phyloP scores from a whole-genome alignment of 2,888 invertebrate genomes.

The Cremastobaeus sp. region DNA sequence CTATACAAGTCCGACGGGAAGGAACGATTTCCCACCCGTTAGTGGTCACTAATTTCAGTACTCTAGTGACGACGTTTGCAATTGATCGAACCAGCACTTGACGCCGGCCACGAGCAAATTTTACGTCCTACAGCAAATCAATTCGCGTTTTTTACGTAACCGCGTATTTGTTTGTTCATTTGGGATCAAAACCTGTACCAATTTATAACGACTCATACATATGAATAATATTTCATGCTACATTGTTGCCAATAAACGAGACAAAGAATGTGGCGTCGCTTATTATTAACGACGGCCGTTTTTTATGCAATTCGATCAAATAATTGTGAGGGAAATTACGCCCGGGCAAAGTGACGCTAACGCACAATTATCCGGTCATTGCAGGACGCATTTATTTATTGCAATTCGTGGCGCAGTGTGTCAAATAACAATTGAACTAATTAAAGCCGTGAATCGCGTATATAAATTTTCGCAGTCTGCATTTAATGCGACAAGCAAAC shows the following conservation, averaged over 20 bases:
- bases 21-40: slow-evolving; percentile 56
- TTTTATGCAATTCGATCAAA: too few relatives aligned
- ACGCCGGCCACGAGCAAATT: slow-evolving; percentile 37
- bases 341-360: not conserved
- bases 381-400: too few relatives aligned
- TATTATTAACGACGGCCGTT: too few relatives aligned
- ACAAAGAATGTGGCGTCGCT: too few relatives aligned
- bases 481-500: slow-evolving; percentile 40
- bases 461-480: slow-evolving; percentile 47
- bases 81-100: too few relatives aligned
- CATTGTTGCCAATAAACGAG: too few relatives aligned
- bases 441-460: slow-evolving; percentile 42
- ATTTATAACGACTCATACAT: too few relatives aligned
- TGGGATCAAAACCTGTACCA: too few relatives aligned
- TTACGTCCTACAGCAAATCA: slow-evolving; percentile 13
- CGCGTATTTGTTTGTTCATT: slow-evolving; percentile 1
- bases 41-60: slow-evolving; percentile 61
- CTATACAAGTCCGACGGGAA: slow-evolving; percentile 60
- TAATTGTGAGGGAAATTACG: not conserved
- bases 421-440: slow-evolving; percentile 48
- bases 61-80: slow-evolving; percentile 55
- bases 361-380: too few relatives aligned
- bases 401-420: slow-evolving; percentile 24
- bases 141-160: slow-evolving; percentile 9
- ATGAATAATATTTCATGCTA: too few relatives aligned